Evolutionary conservation across 2,797 vertebrate species (phyloP), one percentile per base, ranked within the genome.

Genomic region (Protosalanx chinensis): DNA sequence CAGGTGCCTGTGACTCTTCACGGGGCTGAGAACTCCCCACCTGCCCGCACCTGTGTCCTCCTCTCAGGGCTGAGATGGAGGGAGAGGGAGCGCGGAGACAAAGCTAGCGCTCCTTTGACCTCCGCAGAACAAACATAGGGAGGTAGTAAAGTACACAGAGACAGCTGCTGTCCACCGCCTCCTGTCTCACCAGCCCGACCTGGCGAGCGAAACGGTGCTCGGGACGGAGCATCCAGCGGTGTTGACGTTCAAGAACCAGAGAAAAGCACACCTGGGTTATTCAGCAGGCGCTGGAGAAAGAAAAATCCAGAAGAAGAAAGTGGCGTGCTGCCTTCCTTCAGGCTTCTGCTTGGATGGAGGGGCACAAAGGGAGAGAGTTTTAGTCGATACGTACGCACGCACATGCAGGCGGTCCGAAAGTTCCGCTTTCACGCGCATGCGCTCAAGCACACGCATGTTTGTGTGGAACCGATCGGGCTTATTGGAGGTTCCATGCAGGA

Each of bases 11-110:
- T 79, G 74, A 69, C 72, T 72, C 41, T 46, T 46, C 53, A 78
- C 59, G 72, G 62, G 62, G 79, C 80, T 88, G 87, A 89, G 90
- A 92, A 89, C 85, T 76, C 71, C 84, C 86, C 92, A 92, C 90
- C 91, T 92, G 92, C 85, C 85, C 77, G 79, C 80, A 79, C 76
- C 72, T 76, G 78, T 75, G 78, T 65, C 72, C 51, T 56, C 81
- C 76, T 76, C 70, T 77, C 56, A 72, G 56, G 18, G 29, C 53
- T 13, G 51, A 27, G 49, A 57, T 10, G 63, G 3, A 33, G n/a
- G 72, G 32, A 66, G 63, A 73, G 72, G 75, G 76, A 77, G 81
- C 81, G 81, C 84, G 84, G 82, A 82, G 84, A 88, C 87, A 88
- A 90, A 89, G 86, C 88, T 87, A 89, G 87, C 88, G 89, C 75